Percentiles rank a stretch among this genome's conserved stretches.
phyloP scores from a whole-genome alignment of 2,888 invertebrate species.

The Aspidiotus rigidus region DNA sequence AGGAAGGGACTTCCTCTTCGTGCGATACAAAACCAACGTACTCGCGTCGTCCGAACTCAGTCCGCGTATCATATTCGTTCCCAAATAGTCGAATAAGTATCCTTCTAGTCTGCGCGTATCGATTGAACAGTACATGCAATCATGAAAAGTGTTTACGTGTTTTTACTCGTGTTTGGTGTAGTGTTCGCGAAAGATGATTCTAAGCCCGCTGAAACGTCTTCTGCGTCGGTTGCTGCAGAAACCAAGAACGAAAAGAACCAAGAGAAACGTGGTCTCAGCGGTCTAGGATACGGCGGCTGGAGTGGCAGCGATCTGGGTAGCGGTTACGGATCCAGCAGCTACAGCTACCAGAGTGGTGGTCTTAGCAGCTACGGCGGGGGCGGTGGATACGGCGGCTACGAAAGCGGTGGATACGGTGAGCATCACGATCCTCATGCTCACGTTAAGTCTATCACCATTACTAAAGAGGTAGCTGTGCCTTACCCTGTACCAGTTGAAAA shows the following conservation, averaged over 20 bases:
- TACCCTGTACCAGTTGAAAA: conserved; percentile 40
- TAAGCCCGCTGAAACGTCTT: conserved; percentile 22
- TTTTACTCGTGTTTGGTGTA: conserved; percentile 22
- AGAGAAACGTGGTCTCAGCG: conserved; percentile 36
- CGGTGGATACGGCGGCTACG: conserved; percentile 29
- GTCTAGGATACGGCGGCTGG: conserved; percentile 36
- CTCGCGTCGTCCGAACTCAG: conserved; percentile 20
- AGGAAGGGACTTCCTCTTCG: conserved; percentile 30
- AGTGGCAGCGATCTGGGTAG: conserved; percentile 35
- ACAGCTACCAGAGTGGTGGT: conserved; percentile 20
- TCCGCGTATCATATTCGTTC: conserved; percentile 12
- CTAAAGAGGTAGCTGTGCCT: conserved; percentile 38
- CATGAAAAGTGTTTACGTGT: conserved; percentile 25
- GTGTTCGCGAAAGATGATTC: conserved; percentile 30
- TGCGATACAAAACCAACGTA: conserved; percentile 33
- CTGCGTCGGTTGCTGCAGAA: conserved; percentile 13
- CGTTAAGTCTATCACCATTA: conserved; percentile 36
- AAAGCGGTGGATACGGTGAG: conserved; percentile 22
- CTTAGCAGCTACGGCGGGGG: conserved; percentile 22
- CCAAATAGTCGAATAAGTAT: background rate
- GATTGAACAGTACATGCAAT: background rate
- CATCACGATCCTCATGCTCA: conserved; percentile 31
- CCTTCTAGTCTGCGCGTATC: conserved; percentile 7
- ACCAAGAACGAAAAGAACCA: conserved; percentile 25
- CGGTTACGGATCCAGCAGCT: conserved; percentile 37